Evolutionary conservation across 2,888 invertebrate species (phyloP), one percentile per base, ranked within the genome.

Genomic region (Eremobia ochroleuca): DNA sequence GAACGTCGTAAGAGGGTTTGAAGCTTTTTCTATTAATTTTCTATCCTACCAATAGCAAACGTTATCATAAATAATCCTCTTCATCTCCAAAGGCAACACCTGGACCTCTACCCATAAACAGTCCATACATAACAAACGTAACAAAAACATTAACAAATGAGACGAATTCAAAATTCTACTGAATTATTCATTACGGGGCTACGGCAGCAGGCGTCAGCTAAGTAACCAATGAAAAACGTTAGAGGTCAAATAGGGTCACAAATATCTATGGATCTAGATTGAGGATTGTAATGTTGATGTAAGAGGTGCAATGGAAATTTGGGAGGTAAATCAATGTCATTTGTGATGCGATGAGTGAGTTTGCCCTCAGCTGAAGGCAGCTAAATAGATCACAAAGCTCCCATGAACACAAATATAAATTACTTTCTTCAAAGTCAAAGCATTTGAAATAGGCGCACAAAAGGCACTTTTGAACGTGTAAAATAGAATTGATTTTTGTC

Each of bases 131-230:
- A 66, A 69, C 55, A 61, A 73, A 77, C 40, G n/a, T n/a, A 55
- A 70, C 40, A 62, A 76, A 79, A 61, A 66, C 76, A 83, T 72
- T 46, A 81, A 83, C 73, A 76, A 79, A 82, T 73, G 75, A 84
- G 81, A 86, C 73, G 52, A 76, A 79, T 82, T 85, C 73, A 77
- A 89, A 80, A 89, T 89, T 85, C 87, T 83, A 70, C 79, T 88
- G 86, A 83, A 88, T 88, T 75, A 88, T 88, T 88, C 88, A 88
- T 88, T 76, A 83, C 78, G 37, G 61, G 65, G n/a, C n/a, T n/a
- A n/a, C n/a, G n/a, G n/a, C 72, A 67, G 46, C 43, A 76, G 77
- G 73, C 85, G 31, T 52, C 46, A 49, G 68, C 49, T 72, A 72
- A 75, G 70, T 76, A 81, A 67, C 78, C 66, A 64, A 83, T 87